Base-by-base conservation (phyloP, 1,140 invertebrate species). In the Neelides sp. region DNA sequence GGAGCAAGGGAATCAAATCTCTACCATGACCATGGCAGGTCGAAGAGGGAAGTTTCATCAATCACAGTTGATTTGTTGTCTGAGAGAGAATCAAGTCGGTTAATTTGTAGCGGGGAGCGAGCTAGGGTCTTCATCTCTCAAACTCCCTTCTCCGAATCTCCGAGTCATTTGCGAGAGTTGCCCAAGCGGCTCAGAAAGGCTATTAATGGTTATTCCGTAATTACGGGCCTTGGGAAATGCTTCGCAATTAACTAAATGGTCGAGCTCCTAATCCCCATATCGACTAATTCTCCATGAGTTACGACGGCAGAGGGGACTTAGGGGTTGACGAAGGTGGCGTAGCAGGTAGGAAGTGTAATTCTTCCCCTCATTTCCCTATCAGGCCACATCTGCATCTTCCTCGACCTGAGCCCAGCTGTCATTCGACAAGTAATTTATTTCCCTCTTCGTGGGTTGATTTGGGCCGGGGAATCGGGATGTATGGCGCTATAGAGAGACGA, bases 241-340 rank as follows among this genome's bases (percentile, higher is more conserved):
- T 50, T 51, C 52, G 56, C 56, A 58, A 58, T 58, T 58, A 58
- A 51, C 52, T 58, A 58, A 58, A 58, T 58, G 56, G 52, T 30
- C 48, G 55, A 53, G 51, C 51, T 55, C 36, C 48, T 54, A 54
- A 58, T 54, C 52, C 56, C 49, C 49, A 45, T 55, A 55, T 54
- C 48, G 52, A 48, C 52, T 58, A 58, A 58, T 58, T 58, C 56
- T 48, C 54, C 48, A 55, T 54, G 56, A 58, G 54, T 55, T 58
- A 55, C 48, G 46, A 53, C 48, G 51, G 48, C 51, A 45, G 51
- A 32, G n/a, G 51, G 51, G 51, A 53, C 51, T 53, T 53, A 47
- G 36, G 39, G 22, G n/a, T 5, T 8, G n/a, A 32, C 7, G n/a
- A 13, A 32, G 28, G n/a, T n/a, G n/a, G n/a, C n/a, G 28, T 5